Base-by-base conservation (phyloP, 2,797 vertebrate genomes). In the Peromyscus melanophrys region DNA sequence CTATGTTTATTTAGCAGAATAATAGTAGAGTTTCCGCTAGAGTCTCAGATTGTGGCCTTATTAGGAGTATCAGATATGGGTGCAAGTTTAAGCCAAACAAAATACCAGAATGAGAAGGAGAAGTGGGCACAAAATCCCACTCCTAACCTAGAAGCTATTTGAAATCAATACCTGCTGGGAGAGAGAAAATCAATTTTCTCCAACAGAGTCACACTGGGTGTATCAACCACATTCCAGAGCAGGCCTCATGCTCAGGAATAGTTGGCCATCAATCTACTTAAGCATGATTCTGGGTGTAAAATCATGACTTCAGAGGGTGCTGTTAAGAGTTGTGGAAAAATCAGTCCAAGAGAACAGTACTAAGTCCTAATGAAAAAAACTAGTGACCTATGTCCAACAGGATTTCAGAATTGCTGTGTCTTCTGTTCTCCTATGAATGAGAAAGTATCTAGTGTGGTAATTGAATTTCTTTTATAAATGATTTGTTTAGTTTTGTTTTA, bases 381-480 rank as follows among this genome's bases (percentile, higher is more conserved):
- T 63, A 84, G 82, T 63, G 9, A 46, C 40, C 11, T 31, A 84
- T 43, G 16, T 34, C 27, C 82, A 84, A 63, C 17, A 46, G 10
- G 27, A 76, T 67, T 94, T 96, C 86, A 92, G 40, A 84, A 90
- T 55, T 76, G 34, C 37, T 77, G 16, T 75, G 13, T 86, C 63
- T 80, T 59, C n/a, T 67, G 34, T 67, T 88, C 19, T 10, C 65
- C 69, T 16, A 14, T 76, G 34, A 55, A 55, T 95, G 76, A 89
- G 43, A 21, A 55, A 92, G 25, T 81, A 8, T 92, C 52, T 80
- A 31, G 7, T 46, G 31, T 37, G 4, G 23, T 67, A 90, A 78
- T 49, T 52, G 46, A 52, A 43, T 78, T 82, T 88, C 65, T 9
- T 76, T 75, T 76, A 34, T 25, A 37, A 71, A 71, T 67, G 19